Conservation (phyloP, 2,797 vertebrate species). For the Choloepus didactylus region DNA sequence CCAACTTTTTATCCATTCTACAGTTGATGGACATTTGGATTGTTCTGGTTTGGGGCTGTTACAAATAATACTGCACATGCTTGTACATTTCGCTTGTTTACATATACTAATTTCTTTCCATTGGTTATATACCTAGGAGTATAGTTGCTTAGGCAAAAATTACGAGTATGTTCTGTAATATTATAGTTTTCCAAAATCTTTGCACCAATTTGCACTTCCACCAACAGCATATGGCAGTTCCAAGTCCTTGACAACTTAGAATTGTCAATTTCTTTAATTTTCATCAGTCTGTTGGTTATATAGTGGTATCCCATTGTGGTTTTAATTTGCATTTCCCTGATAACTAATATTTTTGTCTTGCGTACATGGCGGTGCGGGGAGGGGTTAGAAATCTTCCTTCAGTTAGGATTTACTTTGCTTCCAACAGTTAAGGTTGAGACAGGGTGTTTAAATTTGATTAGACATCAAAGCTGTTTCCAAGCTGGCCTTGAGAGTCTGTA, state of each 20-base stretch:
- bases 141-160: not conserved
- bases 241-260: not conserved
- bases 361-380: not conserved
- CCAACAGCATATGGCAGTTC: not conserved
- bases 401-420: not conserved
- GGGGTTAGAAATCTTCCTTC: not conserved
- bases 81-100: not conserved
- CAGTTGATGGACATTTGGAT: not conserved
- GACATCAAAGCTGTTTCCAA: not conserved
- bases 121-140: not conserved
- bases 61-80: not conserved
- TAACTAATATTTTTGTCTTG: not conserved
- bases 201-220: not conserved
- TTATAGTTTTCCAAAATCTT: not conserved
- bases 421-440: not conserved
- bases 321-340: not conserved
- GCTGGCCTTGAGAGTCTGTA: too few species aligned
- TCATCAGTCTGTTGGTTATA: not conserved
- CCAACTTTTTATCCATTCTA: not conserved
- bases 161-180: not conserved
- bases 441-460: constrained; percentile 11
- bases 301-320: not conserved
- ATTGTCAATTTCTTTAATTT: not conserved
- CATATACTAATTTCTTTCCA: not conserved
- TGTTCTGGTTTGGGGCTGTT: not conserved